These are phyloP conservation scores for Tyrannus savana DNA, from an alignment of 2,113 vertebrate species.

Conservation along the genomic window DNA sequence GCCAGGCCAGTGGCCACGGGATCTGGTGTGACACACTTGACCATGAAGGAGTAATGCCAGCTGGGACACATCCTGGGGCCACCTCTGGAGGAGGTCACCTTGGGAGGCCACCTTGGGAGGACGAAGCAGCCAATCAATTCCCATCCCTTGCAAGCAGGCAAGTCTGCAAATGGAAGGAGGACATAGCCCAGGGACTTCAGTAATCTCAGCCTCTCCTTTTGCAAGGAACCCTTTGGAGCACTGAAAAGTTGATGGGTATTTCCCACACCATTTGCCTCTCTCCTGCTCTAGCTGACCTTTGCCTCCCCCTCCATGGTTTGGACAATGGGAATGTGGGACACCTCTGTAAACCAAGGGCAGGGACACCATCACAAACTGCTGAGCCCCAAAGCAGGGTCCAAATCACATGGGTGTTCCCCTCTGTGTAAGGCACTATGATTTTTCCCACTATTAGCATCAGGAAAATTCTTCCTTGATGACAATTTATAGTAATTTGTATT, in stretches of 20 bases:
- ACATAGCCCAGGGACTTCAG: not conserved
- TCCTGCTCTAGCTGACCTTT: not conserved
- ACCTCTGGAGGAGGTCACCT: not conserved
- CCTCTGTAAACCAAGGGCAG: not conserved
- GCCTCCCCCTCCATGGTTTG: not conserved
- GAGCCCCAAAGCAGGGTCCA: not conserved
- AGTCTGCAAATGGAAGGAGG: not conserved
- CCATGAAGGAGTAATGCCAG: not conserved
- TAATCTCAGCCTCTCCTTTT: not conserved
- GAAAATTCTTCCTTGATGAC: not conserved
- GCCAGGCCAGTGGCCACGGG: not conserved
- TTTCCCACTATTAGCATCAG: not conserved
- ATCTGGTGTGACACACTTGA: not conserved
- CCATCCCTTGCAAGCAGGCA: not conserved
- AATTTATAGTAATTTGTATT: not conserved
- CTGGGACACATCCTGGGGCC: not conserved
- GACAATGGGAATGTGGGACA: rapidly evolving
- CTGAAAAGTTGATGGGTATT: not conserved
- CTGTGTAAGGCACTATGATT: not conserved
- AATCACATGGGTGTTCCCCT: rapidly evolving
- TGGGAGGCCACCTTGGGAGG: not conserved
- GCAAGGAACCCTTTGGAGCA: not conserved
- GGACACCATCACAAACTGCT: not conserved
- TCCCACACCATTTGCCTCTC: rapidly evolving
- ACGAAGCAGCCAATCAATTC: not conserved